Base-by-base conservation (phyloP, 2,797 vertebrate species). In the Catostomus latipinnis region DNA sequence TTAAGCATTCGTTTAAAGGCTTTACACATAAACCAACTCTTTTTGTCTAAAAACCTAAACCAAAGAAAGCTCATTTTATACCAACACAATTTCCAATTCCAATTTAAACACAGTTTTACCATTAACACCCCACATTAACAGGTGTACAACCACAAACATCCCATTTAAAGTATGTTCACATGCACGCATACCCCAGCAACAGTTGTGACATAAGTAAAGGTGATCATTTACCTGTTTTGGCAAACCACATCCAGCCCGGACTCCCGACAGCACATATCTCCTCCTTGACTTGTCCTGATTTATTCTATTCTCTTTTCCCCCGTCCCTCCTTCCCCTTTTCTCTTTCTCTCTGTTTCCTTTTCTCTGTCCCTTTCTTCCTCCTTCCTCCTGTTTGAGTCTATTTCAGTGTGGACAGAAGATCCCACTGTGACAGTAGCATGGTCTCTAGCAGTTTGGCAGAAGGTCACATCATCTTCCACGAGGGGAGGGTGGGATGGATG, bases 381-480 rank as follows among this genome's bases (percentile, higher is more conserved):
- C 76, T 82, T 62, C 88, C 92, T 93, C 93, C 94, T 93, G 92
- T 94, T 93, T 89, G 92, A 94, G 90, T 93, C 92, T 93, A 93
- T 94, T 92, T 93, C 90, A 91, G 93, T 86, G 87, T 91, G 88
- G 88, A 89, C 89, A 88, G 91, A 89, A 88, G 86, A 89, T 88
- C 89, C 90, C 83, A 90, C 90, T 92, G 93, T 82, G 93, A 89
- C 85, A 86, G 91, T 89, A 92, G 91, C 92, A 93, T 92, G 92
- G 75, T 91, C 91, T 93, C 92, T 91, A 92, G 92, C 92, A 92
- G 91, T 94, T 93, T 93, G 92, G 93, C 93, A 94, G 93, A 94
- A 94, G 94, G 94, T 94, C 94, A 95, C 93, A 93, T 93, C 92
- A 92, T 92, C 91, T 87, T 83, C 81, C 69, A 81, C 58, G 76